Evolutionary conservation across 2,797 vertebrate genomes (phyloP), one percentile per base, ranked within the genome.

Genomic region (Sorex maritimensis): DNA sequence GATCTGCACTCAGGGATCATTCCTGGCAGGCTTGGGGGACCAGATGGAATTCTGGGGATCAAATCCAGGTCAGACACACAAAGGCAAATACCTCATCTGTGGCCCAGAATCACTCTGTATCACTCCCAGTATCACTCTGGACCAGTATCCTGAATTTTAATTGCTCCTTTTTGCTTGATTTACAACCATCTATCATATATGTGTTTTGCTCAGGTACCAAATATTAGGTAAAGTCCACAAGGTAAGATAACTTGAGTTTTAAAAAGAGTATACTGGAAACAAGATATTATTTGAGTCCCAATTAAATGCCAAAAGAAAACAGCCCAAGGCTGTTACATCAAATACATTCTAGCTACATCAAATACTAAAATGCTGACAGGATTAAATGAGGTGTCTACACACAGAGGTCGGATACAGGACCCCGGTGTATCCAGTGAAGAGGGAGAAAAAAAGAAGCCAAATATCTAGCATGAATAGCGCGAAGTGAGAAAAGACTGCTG

Each of bases 121-220:
- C 34, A 34, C 34, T 34, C 34, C 34, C 34, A 34, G 34, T 44
- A 44, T 44, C 41, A 44, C 7, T 44, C 41, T 3, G 28, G 82
- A 24, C 11, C 82, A 81, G 19, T 21, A 28, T 12, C 58, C 73
- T 63, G 38, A 78, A 5, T 77, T 78, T 44, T 86, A 23, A 21
- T 71, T 6, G 17, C 79, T 52, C 65, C 65, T 83, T 63, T 21
- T 7, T 34, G 46, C 46, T 88, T 86, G n/a, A 83, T 85, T 92
- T 79, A 86, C 23, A 67, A 73, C 41, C 82, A 15, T 78, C 8
- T 6, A 34, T 19, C 68, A 77, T 3, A 23, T 3, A 26, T 23
- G 44, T 84, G 26, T 61, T 83, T 81, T 75, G 26, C 34, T 75
- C 13, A 3, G 13, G 19, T 34, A 55, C 44, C 75, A 84, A 23